phyloP scores from a whole-genome alignment of 1,140 invertebrate species.

The Apocrypta bakeri region DNA sequence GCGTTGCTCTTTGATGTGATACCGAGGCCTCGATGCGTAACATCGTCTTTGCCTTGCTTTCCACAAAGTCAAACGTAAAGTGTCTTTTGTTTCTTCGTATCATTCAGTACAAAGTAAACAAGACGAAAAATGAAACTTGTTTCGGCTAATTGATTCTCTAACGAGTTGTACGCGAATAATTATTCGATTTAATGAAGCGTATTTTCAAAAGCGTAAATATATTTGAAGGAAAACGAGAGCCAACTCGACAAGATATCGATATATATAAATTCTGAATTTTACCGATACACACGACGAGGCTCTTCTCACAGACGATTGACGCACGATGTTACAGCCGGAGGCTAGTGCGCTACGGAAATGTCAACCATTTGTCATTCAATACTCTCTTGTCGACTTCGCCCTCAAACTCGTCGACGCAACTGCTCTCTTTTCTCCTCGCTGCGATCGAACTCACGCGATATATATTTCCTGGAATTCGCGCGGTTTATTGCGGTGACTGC shows the following conservation, averaged over 20 bases:
- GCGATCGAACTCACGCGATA: neutral
- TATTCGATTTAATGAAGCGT: neutral
- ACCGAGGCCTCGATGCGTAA: neutral
- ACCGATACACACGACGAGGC: neutral
- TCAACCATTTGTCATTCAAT: slow-evolving; percentile 47
- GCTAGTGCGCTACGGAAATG: neutral
- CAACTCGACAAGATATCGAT: neutral
- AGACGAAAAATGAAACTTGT: no score
- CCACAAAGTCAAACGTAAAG: neutral
- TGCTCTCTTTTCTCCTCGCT: neutral
- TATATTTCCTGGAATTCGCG: neutral
- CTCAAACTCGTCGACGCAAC: neutral
- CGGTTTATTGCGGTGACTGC: neutral
- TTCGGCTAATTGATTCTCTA: neutral
- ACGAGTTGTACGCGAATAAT: neutral
- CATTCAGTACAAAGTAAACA: no score
- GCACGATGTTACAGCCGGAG: neutral
- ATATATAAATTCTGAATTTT: neutral
- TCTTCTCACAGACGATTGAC: neutral
- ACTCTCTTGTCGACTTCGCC: slow-evolving; percentile 3
- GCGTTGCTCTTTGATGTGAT: no score
- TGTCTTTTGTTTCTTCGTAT: no score
- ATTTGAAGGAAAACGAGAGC: neutral
- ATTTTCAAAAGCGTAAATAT: neutral
- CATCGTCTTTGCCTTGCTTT: neutral